Percentiles rank a stretch among this genome's conserved stretches.
Conservation (phyloP, 2,888 invertebrate species). For the Colostygia pectinataria region DNA sequence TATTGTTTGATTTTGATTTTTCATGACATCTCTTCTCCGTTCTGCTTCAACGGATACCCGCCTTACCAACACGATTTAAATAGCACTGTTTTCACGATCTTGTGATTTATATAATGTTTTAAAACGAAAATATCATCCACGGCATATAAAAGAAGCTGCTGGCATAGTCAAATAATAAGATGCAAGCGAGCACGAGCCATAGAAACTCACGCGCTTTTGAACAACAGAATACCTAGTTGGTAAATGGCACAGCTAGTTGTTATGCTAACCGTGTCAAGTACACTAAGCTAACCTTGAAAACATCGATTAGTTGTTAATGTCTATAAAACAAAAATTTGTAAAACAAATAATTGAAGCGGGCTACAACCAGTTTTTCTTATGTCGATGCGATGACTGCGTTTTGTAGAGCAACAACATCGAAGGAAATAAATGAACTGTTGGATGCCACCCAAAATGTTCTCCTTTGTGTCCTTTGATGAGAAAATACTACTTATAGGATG, state of each 20-base stretch:
- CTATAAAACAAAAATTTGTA: slow-evolving; percentile 25
- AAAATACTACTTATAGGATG: background rate
- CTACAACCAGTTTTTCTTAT: background rate
- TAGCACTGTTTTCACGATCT: too few relatives aligned
- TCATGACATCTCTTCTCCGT: too few relatives aligned
- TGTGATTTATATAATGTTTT: too few relatives aligned
- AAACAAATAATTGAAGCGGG: slow-evolving; percentile 20
- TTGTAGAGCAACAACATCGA: background rate
- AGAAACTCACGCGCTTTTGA: background rate
- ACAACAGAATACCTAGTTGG: slow-evolving; percentile 6
- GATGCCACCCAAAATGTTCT: background rate
- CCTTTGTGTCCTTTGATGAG: background rate
- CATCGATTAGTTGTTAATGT: slow-evolving; percentile 42
- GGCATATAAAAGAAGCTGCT: too few relatives aligned
- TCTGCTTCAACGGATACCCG: too few relatives aligned
- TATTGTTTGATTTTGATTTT: too few relatives aligned
- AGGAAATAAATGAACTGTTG: background rate
- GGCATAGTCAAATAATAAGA: too few relatives aligned
- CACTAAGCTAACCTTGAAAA: slow-evolving; percentile 53
- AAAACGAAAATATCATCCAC: too few relatives aligned
- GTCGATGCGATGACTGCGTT: background rate
- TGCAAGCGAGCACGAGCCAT: too few relatives aligned
- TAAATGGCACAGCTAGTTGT: slow-evolving; percentile 43
- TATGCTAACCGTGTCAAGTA: slow-evolving; percentile 61
- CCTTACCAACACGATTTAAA: too few relatives aligned